Conservation (phyloP, 2,888 invertebrate genomes). For the Caenorhabditis sp. region DNA sequence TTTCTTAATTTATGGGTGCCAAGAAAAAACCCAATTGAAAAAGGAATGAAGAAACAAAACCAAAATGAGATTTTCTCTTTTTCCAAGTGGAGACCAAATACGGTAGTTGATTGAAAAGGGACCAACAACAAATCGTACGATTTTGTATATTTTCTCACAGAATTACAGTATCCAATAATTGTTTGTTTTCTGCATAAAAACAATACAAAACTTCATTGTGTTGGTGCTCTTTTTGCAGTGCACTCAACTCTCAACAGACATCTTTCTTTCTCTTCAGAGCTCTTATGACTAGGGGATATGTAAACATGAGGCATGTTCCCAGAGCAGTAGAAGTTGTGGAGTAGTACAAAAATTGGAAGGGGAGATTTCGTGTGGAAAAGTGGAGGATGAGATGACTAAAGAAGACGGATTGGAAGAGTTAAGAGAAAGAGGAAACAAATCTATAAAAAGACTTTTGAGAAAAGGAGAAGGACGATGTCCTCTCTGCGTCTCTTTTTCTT, state of each 20-base stretch:
- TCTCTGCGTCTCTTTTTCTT: slow-evolving; percentile 43
- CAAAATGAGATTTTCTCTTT: too few species aligned
- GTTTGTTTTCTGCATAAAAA: slow-evolving; percentile 24
- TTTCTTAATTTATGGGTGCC: neutral
- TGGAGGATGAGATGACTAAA: slow-evolving; percentile 17
- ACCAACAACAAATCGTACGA: slow-evolving; percentile 2
- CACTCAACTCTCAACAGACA: slow-evolving; percentile 25
- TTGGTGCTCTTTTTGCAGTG: slow-evolving; percentile 18
- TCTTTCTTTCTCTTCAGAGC: slow-evolving; percentile 1
- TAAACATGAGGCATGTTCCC: slow-evolving; percentile 37
- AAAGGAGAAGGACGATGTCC: slow-evolving; percentile 24
- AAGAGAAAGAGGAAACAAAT: slow-evolving; percentile 40
- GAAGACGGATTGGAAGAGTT: slow-evolving; percentile 12
- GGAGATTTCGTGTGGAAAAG: slow-evolving; percentile 6
- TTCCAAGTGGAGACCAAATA: too few species aligned
- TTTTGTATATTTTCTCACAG: neutral
- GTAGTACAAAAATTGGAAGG: slow-evolving; percentile 20
- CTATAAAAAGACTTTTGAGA: slow-evolving; percentile 48
- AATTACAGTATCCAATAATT: slow-evolving; percentile 2
- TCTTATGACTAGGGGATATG: slow-evolving; percentile 22
- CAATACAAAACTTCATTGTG: slow-evolving; percentile 1
- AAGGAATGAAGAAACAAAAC: too few species aligned
- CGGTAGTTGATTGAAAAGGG: neutral
- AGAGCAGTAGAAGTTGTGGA: slow-evolving; percentile 15
- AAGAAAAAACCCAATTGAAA: too few species aligned